Percentiles rank a stretch among this genome's conserved stretches.
These are phyloP conservation scores for Drosophila incognita DNA, from an alignment of 2,888 invertebrate species.

Conservation along the genomic window DNA sequence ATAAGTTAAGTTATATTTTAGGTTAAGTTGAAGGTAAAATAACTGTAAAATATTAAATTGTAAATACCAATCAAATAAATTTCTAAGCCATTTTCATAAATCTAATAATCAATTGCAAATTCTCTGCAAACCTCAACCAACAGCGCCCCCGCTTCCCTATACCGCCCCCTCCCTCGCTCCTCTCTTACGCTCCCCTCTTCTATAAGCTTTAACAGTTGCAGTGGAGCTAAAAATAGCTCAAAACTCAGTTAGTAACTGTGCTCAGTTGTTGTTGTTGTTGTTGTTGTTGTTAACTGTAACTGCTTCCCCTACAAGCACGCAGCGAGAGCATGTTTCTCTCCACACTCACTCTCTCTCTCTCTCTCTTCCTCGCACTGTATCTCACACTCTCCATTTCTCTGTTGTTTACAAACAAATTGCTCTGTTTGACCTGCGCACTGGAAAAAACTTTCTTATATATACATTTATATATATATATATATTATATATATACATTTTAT, in stretches of 20 bases:
- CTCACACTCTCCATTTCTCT: conserved; percentile 28
- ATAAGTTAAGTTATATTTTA: not conserved
- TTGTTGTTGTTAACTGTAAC: conserved; percentile 13
- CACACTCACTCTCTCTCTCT: not conserved
- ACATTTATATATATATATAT: not conserved
- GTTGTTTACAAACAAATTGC: conserved; percentile 73
- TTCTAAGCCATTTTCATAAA: not conserved
- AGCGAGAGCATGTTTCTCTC: conserved; percentile 25
- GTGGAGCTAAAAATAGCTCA: conserved; percentile 42
- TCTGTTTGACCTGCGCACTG: conserved; percentile 78
- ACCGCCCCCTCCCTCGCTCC: too few species aligned
- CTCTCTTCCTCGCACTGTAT: not conserved
- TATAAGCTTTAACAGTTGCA: conserved; percentile 6
- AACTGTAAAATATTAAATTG: not conserved
- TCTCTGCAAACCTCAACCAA: not conserved
- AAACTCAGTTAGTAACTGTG: conserved; percentile 44
- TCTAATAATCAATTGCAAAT: conserved; percentile 7
- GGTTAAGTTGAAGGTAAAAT: not conserved
- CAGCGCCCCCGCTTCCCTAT: not conserved
- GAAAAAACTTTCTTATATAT: conserved; percentile 20
- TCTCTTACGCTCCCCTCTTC: not conserved
- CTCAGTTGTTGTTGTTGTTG: conserved; percentile 1
- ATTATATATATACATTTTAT: not conserved
- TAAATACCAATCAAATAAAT: not conserved
- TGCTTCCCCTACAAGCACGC: conserved; percentile 39